Percentiles rank a stretch among this genome's conserved stretches.
phyloP scores from a whole-genome alignment of 2,113 vertebrate species.

The Myrmophylax atrothorax region DNA sequence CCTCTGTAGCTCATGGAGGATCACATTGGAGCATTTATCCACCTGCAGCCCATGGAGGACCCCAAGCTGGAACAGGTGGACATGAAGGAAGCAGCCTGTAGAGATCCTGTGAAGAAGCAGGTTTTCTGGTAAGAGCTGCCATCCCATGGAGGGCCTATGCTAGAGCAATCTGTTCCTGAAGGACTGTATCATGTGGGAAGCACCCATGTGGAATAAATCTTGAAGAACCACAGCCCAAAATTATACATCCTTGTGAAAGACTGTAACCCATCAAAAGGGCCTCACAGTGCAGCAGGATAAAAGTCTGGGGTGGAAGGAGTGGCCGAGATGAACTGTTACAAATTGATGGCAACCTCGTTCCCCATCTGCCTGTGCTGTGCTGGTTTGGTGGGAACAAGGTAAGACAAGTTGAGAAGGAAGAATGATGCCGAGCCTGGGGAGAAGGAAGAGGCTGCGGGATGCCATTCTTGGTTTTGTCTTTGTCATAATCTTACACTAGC shows the following conservation, averaged over 20 bases:
- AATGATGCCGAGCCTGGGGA: background rate
- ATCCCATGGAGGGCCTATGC: background rate
- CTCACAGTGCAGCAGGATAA: background rate
- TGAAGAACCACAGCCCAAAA: background rate
- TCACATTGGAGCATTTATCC: accelerated
- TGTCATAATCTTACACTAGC: background rate
- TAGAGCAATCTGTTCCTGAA: background rate
- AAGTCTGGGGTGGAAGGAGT: background rate
- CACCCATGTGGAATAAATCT: too few species aligned
- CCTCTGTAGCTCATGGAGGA: background rate
- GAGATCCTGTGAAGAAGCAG: background rate
- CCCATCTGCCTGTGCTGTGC: accelerated
- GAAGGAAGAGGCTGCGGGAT: background rate
- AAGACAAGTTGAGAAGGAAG: background rate
- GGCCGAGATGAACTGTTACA: background rate
- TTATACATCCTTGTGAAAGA: background rate
- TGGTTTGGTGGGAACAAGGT: background rate
- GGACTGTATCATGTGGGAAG: background rate
- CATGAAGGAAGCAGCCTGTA: background rate
- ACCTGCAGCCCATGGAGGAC: background rate
- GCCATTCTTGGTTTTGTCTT: background rate
- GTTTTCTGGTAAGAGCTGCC: background rate
- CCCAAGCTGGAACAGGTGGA: background rate
- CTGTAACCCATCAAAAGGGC: accelerated
- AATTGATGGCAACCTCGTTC: background rate